Base-by-base conservation (phyloP, 2,888 invertebrate species). In the Cerastoderma edule region DNA sequence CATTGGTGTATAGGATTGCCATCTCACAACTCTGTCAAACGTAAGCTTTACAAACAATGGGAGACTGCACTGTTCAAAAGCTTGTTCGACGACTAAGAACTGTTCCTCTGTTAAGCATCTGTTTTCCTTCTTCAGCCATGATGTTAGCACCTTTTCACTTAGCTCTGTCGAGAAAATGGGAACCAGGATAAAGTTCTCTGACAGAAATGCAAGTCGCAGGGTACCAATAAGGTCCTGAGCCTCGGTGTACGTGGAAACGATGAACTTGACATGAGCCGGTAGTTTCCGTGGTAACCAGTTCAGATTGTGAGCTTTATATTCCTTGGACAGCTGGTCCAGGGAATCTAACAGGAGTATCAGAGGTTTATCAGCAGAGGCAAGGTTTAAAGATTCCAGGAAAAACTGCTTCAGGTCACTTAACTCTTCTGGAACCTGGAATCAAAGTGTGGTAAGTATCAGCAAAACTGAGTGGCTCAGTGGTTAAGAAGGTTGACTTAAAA, bases 31-130 rank as follows among this genome's bases (percentile, higher is more conserved):
- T 60, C 87, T 83, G 48, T 91, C 88, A 80, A 85, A 88, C 6
- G 86, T 85, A 28, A 91, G 80, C 54, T 87, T 89, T 16, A 90
- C 88, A 81, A 86, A 91, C 32, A 91, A 78, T 16, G 91, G 90
- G 22, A 90, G 75, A 4, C 86, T 85, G 71, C 90, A 90, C 57
- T 83, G 70, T 5, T 75, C 46, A 71, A 90, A 88, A 5, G 87
- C 88, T 39, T 82, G 69, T 56, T 86, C 75, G 19, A 89, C 85
- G n/a, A 89, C 19, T 24, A 71, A 44, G 73, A 83, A 78, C 67
- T 91, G 91, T 0, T 86, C 83, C 1, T 77, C 22, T 0, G 87
- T 89, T 27, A 92, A 76, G 16, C 83, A 80, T 60, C 89, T 83
- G 35, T 84, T 75, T 28, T 78, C 74, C 6, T 69, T 73, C 30